These are phyloP conservation scores for Alitta virens DNA, from an alignment of 2,888 invertebrate genomes.

Conservation along the genomic window DNA sequence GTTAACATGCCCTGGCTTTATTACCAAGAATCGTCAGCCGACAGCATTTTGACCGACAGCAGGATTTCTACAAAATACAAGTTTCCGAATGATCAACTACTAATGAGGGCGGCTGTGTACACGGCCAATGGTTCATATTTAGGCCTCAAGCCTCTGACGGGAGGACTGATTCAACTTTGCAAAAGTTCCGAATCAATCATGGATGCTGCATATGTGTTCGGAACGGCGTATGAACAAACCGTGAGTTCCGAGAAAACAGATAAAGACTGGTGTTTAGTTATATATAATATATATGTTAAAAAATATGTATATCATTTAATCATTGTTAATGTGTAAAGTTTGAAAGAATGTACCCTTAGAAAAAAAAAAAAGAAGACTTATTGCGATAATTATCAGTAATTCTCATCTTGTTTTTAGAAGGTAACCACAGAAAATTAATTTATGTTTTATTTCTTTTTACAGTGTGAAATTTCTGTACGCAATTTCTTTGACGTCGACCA, in stretches of 20 bases:
- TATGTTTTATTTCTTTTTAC: not conserved
- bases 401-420: too few relatives aligned
- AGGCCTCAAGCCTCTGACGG: constrained; percentile 40
- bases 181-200: constrained; percentile 35
- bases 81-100: constrained; percentile 29
- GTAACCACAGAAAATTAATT: too few relatives aligned
- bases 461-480: constrained; percentile 26
- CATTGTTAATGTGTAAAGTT: too few relatives aligned
- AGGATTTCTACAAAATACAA: constrained; percentile 40
- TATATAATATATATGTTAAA: too few relatives aligned
- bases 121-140: constrained; percentile 52
- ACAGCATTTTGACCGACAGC: constrained; percentile 26
- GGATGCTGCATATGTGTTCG: constrained; percentile 55
- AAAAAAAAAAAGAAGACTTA: too few relatives aligned
- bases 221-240: constrained; percentile 48
- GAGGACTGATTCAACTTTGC: constrained; percentile 56
- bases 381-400: too few relatives aligned
- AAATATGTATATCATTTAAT: too few relatives aligned
- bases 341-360: too few relatives aligned
- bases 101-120: constrained; percentile 42
- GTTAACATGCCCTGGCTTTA: constrained; percentile 43
- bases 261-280: too few relatives aligned
- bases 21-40: constrained; percentile 29
- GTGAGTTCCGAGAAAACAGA: too few relatives aligned
- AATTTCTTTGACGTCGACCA: constrained; percentile 20